Conservation (phyloP, 2,797 vertebrate genomes). For the Petrocephalus schoutedeni region DNA sequence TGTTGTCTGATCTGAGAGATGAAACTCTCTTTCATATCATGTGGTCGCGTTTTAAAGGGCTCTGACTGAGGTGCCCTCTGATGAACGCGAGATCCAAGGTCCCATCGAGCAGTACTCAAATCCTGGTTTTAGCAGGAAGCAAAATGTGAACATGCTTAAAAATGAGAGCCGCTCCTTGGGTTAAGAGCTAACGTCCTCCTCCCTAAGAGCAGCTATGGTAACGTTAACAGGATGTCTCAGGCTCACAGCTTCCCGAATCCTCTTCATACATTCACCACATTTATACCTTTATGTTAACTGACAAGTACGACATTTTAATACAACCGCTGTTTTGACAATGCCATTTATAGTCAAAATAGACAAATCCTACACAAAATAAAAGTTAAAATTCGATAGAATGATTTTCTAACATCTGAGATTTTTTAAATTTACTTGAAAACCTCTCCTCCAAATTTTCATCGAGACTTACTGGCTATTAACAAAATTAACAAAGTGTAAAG, state of each 20-base stretch:
- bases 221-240: neutral
- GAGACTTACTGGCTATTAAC: neutral
- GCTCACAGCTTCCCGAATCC: neutral
- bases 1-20: neutral
- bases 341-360: neutral
- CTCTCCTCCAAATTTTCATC: neutral
- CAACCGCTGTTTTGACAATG: neutral
- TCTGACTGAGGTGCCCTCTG: neutral
- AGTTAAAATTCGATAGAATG: neutral
- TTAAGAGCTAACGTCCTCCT: neutral
- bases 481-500: slow-evolving; percentile 1
- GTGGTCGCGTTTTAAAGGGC: neutral
- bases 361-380: neutral
- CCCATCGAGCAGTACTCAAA: neutral
- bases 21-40: neutral
- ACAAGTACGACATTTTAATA: neutral
- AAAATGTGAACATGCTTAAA: neutral
- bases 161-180: neutral
- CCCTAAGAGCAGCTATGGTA: neutral
- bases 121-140: neutral
- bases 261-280: neutral
- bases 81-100: neutral
- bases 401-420: neutral
- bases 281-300: neutral
- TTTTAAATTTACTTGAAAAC: neutral